Percentiles rank a stretch among this genome's conserved stretches.
phyloP scores from a whole-genome alignment of 53 echinoderm and acorn worm genomes.

The Stichopus horrens region DNA sequence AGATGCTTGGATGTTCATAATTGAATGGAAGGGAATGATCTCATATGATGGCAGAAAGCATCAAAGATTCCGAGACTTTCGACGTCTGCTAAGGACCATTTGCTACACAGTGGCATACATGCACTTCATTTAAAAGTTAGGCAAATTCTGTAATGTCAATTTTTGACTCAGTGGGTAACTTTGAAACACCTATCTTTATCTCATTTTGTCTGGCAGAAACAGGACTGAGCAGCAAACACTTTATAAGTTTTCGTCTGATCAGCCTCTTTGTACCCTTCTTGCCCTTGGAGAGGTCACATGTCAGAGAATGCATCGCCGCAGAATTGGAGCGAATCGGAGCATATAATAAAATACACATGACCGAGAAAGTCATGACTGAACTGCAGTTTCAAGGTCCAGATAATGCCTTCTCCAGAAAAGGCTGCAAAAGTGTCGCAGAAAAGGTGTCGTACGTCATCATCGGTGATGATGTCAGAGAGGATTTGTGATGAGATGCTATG shows the following conservation, averaged over 20 bases:
- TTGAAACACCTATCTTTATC: too few species aligned
- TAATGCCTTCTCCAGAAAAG: conserved; percentile 66
- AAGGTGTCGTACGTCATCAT: conserved; percentile 47
- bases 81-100: too few species aligned
- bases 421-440: conserved; percentile 81
- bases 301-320: conserved; percentile 55
- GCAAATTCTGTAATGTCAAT: too few species aligned
- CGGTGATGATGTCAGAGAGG: too few species aligned
- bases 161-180: too few species aligned
- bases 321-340: neutral
- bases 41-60: too few species aligned
- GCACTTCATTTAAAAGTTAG: too few species aligned
- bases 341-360: neutral
- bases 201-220: neutral
- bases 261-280: conserved; percentile 87
- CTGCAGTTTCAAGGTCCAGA: conserved; percentile 63
- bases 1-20: too few species aligned
- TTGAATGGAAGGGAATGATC: too few species aligned
- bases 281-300: conserved; percentile 73
- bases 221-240: neutral
- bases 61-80: too few species aligned
- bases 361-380: conserved; percentile 61
- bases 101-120: too few species aligned
- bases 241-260: conserved; percentile 19
- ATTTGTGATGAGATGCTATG: too few species aligned